Base-by-base conservation (phyloP, 2,888 invertebrate species). In the Calephelis perditalis region DNA sequence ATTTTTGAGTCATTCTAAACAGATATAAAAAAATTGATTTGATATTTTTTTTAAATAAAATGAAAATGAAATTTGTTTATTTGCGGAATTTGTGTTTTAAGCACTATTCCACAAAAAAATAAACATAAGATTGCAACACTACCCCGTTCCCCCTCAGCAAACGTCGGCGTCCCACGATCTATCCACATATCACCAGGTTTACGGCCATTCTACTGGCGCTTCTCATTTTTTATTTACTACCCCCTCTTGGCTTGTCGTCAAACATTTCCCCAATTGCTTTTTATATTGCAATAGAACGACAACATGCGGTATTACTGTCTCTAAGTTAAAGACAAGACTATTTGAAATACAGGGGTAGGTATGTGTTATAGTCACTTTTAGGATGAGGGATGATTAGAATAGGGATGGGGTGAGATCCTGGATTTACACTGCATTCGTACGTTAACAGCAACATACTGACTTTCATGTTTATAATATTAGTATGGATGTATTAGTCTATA, bases 211-310 rank as follows among this genome's bases (percentile, higher is more conserved):
- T 35, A 0, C 2, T 9, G 52, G 11, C 35, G 52, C 26, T 52
- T 35, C 45, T 45, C n/a, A 52, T 52, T 52, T 52, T 52, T 52
- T 52, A 52, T 52, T 52, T 35, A 52, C 49, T 52, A 52, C 49
- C 49, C 52, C 11, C 26, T 52, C 52, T 52, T 52, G 11, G 26
- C 11, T 11, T 35, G 52, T 52, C 52, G 35, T 52, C 10, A 35
- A 52, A 52, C 11, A 52, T 52, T 52, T 35, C 26, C 52, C 26
- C 52, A 35, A 52, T 52, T 52, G 26, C 52, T 26, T 52, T 52
- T 52, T 35, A 35, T 52, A 52, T 52, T 52, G 35, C 52, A 26
- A 26, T 52, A 6, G 6, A 52, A 52, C 52, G 52, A 52, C 7
- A 52, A 52, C 7, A 52, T 52, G 35, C 6, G 52, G 52, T 45